Conservation (phyloP, 2,797 vertebrate genomes). For the Rhincodon typus region DNA sequence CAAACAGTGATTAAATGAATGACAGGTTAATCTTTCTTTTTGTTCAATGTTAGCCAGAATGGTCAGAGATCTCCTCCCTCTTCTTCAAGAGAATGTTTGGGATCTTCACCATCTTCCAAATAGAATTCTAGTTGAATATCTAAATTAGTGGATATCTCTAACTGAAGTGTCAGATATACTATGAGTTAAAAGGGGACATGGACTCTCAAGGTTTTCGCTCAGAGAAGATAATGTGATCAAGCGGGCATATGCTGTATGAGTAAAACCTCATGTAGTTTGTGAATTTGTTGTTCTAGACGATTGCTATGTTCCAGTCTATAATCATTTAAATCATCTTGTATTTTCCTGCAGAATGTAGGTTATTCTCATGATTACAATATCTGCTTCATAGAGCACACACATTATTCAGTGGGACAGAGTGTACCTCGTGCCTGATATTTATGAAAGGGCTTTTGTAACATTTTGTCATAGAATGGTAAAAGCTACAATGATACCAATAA, state of each 20-base stretch:
- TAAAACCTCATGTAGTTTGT: not conserved
- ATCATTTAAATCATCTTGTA: not conserved
- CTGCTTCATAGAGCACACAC: not conserved
- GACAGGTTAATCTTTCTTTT: not conserved
- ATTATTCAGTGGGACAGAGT: constrained; percentile 20
- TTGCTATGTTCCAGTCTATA: not conserved
- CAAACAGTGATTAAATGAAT: not conserved
- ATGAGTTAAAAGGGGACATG: not conserved
- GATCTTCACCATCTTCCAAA: not conserved
- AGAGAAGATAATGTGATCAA: not conserved
- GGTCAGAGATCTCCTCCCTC: not conserved
- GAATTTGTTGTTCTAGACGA: not conserved
- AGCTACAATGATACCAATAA: not conserved
- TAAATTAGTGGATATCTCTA: not conserved
- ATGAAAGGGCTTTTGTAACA: not conserved
- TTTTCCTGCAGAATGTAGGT: not conserved
- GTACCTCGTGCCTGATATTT: not conserved
- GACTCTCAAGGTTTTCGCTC: not conserved
- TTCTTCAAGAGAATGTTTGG: not conserved
- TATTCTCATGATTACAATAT: not conserved
- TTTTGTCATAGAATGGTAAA: not conserved
- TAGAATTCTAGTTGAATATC: not conserved
- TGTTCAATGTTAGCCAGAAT: not conserved
- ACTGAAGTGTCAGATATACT: not conserved
- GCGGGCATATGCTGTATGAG: too few species aligned